Evolutionary conservation across 2,113 vertebrate genomes (phyloP).

Genomic region (Oenanthe oenanthe): DNA sequence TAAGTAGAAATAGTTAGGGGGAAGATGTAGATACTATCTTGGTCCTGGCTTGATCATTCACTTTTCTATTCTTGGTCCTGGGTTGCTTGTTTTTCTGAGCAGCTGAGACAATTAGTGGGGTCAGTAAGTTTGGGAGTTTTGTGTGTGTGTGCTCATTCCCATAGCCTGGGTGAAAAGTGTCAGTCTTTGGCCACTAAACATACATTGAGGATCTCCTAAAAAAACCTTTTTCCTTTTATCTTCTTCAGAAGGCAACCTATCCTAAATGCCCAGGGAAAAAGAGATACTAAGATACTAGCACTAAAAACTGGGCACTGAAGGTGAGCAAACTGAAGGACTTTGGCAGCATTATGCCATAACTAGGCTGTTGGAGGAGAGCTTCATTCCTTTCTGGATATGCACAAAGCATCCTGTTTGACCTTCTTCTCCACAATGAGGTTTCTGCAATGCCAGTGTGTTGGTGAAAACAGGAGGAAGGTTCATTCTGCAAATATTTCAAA

Average conservation of each 20-base stretch:
- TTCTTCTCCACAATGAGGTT: neutral
- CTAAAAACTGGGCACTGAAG: neutral
- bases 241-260: neutral
- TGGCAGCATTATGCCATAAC: neutral
- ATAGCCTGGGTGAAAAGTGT: neutral
- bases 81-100: neutral
- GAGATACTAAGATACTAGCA: neutral
- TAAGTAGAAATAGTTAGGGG: neutral
- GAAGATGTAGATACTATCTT: neutral
- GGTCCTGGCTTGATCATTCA: neutral
- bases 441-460: neutral
- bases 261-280: neutral
- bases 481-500: neutral
- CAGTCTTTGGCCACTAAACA: neutral
- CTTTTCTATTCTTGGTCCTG: neutral
- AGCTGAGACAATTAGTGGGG: rapidly evolving
- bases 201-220: neutral
- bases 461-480: neutral
- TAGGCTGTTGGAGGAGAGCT: neutral
- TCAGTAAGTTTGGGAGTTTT: neutral
- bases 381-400: neutral
- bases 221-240: neutral
- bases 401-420: neutral
- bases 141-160: neutral
- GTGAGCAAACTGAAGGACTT: neutral